A percentile compares a stretch with the other conserved stretches of the same genome.
These are phyloP conservation scores for Falco punctatus DNA, from an alignment of 2,113 vertebrate genomes.

Conservation along the genomic window DNA sequence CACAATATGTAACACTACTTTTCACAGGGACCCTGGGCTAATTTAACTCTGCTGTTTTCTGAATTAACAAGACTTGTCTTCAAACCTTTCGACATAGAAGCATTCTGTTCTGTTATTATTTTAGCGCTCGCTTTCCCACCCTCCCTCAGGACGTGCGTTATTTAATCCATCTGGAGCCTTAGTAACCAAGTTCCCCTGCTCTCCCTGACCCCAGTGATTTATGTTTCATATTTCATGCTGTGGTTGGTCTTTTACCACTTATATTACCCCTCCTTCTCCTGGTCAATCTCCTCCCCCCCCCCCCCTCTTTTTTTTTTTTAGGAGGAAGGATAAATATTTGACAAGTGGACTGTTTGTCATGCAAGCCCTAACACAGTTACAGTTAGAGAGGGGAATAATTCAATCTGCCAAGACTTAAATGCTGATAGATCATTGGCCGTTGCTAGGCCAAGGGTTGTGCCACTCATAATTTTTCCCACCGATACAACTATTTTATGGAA, in stretches of 20 bases:
- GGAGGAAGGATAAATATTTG: conserved; percentile 66
- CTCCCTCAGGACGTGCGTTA: conserved; percentile 68
- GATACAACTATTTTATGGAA: conserved; percentile 57
- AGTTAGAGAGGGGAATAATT: conserved; percentile 49
- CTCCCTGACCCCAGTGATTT: conserved; percentile 63
- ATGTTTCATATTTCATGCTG: conserved; percentile 61
- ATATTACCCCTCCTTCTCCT: not conserved
- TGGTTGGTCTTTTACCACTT: conserved; percentile 60
- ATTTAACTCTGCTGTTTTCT: conserved; percentile 76
- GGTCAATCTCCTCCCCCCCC: not conserved
- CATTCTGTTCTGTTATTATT: conserved; percentile 71
- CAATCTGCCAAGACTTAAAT: conserved; percentile 64
- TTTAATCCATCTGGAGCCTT: conserved; percentile 74
- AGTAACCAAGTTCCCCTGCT: conserved; percentile 60
- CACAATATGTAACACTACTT: conserved; percentile 69
- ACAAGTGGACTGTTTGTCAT: conserved; percentile 65
- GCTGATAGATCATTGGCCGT: conserved; percentile 59
- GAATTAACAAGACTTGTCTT: conserved; percentile 79
- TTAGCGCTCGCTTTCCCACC: conserved; percentile 47
- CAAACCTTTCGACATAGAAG: conserved; percentile 69
- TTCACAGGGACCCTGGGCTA: conserved; percentile 68
- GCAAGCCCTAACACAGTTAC: conserved; percentile 48
- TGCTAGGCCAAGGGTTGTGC: conserved; percentile 47
- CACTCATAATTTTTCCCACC: conserved; percentile 55
- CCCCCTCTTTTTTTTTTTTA: not conserved